Base-by-base conservation (phyloP, 2,888 invertebrate species). In the Antheraea yamamai region DNA sequence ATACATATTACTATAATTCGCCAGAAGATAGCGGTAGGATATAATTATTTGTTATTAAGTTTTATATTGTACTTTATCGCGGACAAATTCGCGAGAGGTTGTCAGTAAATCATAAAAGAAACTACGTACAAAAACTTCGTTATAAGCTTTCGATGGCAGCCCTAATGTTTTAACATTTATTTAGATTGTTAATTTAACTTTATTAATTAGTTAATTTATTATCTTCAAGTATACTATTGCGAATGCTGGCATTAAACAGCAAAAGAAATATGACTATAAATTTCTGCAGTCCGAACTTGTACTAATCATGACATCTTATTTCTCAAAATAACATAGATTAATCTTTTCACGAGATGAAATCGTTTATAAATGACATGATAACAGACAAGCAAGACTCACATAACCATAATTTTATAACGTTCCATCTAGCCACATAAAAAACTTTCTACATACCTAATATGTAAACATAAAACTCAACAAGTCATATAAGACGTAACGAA, bases 381-480 rank as follows among this genome's bases (percentile, higher is more conserved):
- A 66, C 18, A 66, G 64, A 18, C 64, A 66, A 30, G 16, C 30
- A 30, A 26, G 14, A 66, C 26, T 66, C 64, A 12, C 26, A 66
- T 66, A 66, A 26, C 30, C 64, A 66, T 66, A 66, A 26, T 30
- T 66, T 30, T 30, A 66, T 12, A 66, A 30, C 30, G 30, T 66
- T 26, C 30, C 26, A 66, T 66, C 64, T 66, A 30, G 14, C 64
- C 64, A 70, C n/a, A 35, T 70, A 35, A 39, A 68, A 70, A 70
- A 70, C 70, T 70, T 70, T 70, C 70, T 70, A 35, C 70, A 70
- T 39, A 70, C 70, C 64, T 30, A 66, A 66, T 66, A 66, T 14
- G 64, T 66, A 66, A 66, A 66, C 64, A 66, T 66, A 66, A 66
- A 66, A 66, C 64, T 30, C 26, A 26, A 64, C 20, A 30, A 30